Evolutionary conservation across 2,888 invertebrate species (phyloP).

Genomic region (Geotrupes spiniger): DNA sequence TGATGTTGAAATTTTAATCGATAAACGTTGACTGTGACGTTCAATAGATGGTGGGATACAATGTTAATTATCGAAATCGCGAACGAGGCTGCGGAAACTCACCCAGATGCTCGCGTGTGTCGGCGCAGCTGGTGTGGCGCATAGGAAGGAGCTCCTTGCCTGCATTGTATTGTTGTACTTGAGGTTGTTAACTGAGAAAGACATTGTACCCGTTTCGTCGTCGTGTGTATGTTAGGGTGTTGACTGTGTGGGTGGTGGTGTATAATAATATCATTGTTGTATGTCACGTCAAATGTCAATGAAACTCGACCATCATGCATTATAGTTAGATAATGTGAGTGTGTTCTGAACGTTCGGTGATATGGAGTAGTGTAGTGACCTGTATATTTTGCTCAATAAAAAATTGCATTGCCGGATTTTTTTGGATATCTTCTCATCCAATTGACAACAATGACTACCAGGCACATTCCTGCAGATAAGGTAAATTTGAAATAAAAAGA

Average conservation of each 20-base stretch:
- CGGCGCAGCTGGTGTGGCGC: constrained; percentile 36
- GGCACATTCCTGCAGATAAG: constrained; percentile 83
- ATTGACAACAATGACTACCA: constrained; percentile 69
- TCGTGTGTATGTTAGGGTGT: constrained; percentile 5
- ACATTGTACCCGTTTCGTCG: too few relatives aligned
- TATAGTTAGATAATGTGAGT: constrained; percentile 23
- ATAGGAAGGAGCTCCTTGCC: constrained; percentile 24
- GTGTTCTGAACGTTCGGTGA: constrained; percentile 14
- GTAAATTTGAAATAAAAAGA: constrained; percentile 53
- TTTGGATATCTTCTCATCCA: constrained; percentile 23
- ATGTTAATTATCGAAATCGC: background rate
- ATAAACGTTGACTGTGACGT: too few relatives aligned
- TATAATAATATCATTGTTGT: constrained; percentile 22
- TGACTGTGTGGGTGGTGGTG: constrained; percentile 15
- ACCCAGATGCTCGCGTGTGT: constrained; percentile 29
- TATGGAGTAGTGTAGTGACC: constrained; percentile 43
- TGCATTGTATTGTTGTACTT: constrained; percentile 38
- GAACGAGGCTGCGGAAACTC: constrained; percentile 8
- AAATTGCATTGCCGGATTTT: constrained; percentile 24
- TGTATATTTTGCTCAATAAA: constrained; percentile 34
- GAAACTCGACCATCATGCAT: too few relatives aligned
- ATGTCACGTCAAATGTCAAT: too few relatives aligned
- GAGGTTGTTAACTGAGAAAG: constrained; percentile 5
- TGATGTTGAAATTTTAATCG: too few relatives aligned
- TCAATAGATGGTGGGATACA: too few relatives aligned